Evolutionary conservation across 2,888 invertebrate genomes (phyloP), one percentile per base, ranked within the genome.

Genomic region (Drosophila ezoana): DNA sequence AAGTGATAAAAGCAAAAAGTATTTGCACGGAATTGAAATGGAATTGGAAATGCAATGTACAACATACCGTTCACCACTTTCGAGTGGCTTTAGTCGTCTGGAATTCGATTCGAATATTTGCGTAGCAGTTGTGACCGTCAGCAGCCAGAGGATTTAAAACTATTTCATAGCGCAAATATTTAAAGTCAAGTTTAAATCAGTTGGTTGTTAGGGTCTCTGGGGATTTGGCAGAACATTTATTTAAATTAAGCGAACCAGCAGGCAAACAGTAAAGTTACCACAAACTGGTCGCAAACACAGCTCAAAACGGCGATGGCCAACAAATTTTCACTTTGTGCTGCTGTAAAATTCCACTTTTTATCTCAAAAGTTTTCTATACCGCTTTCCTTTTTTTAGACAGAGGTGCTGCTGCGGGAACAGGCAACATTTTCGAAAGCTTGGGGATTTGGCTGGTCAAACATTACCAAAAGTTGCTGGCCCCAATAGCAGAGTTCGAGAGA

Each of bases 11-110:
- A 18, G 18, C 18, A 60, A n/a, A n/a, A 43, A 33, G 35, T 43
- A 67, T 58, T 65, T 57, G 5, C 49, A 53, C 57, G 33, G 62
- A 80, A 65, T 69, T 37, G 43, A 60, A 53, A 67, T 62, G 35
- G 16, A 51, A 59, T 43, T 57, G 37, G 18, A 67, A 76, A 61
- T 71, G 58, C 71, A 76, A 85, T 81, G 70, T 70, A 62, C 38
- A 44, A 45, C 51, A 72, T 64, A 62, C 56, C 59, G 35, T 40
- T 20, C 33, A 67, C 58, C 51, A 47, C 49, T 57, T 54, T 66
- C 47, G 33, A 76, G 65, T 70, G 62, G 54, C 62, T 48, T 49
- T 33, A 47, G 56, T 40, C 16, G 32, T 41, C 32, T 44, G 40
- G 37, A n/a, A 47, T 62, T 14, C 37, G 9, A 38, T 33, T 41